These are phyloP conservation scores for Melanotaenia parkinsoni DNA, from an alignment of 2,797 vertebrate genomes.

Conservation along the genomic window DNA sequence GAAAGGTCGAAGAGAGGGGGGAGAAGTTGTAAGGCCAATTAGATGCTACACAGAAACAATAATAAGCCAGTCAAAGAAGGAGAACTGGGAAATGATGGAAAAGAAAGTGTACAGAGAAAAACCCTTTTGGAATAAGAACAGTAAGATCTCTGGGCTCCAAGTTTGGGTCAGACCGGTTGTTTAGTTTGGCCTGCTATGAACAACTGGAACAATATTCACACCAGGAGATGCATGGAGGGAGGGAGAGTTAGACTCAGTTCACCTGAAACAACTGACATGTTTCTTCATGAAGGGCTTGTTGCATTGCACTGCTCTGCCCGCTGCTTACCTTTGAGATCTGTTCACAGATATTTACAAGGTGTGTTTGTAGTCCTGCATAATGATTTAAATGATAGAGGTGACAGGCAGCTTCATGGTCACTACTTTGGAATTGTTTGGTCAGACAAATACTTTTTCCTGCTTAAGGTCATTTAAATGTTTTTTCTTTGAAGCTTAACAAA, in stretches of 20 bases:
- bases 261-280: constrained; percentile 54
- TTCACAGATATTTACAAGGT: constrained; percentile 18
- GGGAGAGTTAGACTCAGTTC: constrained; percentile 54
- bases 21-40: background rate
- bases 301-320: constrained; percentile 22
- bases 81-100: constrained; percentile 7
- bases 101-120: constrained; percentile 30
- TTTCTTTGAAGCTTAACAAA: constrained; percentile 16
- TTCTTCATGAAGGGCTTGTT: constrained; percentile 37
- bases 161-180: constrained; percentile 50
- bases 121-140: constrained; percentile 13
- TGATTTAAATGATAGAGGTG: constrained; percentile 29
- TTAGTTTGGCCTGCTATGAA: constrained; percentile 64
- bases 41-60: background rate
- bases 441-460: constrained; percentile 16
- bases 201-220: constrained; percentile 67
- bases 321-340: constrained; percentile 19
- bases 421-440: background rate
- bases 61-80: background rate
- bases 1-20: constrained; percentile 7
- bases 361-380: constrained; percentile 34
- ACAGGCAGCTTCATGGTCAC: constrained; percentile 31
- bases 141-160: constrained; percentile 22
- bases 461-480: background rate
- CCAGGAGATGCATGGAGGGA: constrained; percentile 59